phyloP scores from a whole-genome alignment of 2,113 vertebrate genomes.

The Python bivittatus region DNA sequence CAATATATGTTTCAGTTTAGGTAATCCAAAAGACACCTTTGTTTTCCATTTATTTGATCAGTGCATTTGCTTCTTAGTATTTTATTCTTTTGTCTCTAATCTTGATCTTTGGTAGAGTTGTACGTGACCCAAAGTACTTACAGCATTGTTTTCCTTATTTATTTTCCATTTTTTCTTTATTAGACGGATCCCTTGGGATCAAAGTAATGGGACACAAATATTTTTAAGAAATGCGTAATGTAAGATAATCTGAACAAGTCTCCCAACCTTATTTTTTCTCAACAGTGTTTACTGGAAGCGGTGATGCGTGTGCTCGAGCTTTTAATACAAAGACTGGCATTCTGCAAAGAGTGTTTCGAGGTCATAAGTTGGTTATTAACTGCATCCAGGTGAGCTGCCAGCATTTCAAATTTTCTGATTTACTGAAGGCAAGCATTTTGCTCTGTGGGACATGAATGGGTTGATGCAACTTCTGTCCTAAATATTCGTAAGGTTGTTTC shows the following conservation, averaged over 20 bases:
- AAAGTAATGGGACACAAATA: neutral
- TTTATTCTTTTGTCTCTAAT: neutral
- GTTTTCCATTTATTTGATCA: neutral
- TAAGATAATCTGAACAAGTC: neutral
- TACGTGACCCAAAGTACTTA: neutral
- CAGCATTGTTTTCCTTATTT: neutral
- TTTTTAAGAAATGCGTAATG: neutral
- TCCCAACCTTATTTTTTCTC: constrained; percentile 13
- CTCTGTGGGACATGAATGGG: neutral
- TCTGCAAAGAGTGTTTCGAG: constrained; percentile 79
- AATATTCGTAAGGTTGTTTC: neutral
- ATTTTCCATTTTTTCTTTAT: neutral
- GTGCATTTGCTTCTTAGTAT: neutral
- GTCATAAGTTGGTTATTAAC: constrained; percentile 82
- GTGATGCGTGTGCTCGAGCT: constrained; percentile 79
- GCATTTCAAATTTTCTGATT: too few species aligned
- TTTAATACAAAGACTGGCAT: constrained; percentile 77
- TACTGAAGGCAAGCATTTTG: neutral
- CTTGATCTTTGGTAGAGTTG: neutral
- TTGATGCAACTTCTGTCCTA: neutral
- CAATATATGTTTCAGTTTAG: neutral
- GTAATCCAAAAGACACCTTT: neutral
- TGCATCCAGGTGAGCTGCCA: constrained; percentile 77
- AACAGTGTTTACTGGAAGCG: constrained; percentile 83
- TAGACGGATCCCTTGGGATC: neutral